These are phyloP conservation scores for Mimumesa dahlbomi DNA, from an alignment of 2,888 invertebrate genomes.

Conservation along the genomic window DNA sequence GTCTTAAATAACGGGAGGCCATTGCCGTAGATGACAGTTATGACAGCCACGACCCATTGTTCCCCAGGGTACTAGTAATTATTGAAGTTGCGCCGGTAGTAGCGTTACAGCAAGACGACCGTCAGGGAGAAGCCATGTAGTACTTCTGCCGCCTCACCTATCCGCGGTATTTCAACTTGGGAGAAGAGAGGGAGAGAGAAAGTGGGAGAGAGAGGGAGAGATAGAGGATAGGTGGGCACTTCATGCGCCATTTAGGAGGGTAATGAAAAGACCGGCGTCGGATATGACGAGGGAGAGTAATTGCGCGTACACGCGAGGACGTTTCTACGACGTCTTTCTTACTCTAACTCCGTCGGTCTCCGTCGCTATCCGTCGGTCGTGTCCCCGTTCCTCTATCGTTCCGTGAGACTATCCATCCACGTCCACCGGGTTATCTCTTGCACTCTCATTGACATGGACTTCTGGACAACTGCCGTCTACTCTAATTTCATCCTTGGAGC, in stretches of 20 bases:
- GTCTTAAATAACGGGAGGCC: conserved; percentile 70
- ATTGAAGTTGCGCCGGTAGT: conserved; percentile 60
- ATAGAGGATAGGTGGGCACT: conserved; percentile 40
- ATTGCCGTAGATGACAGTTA: conserved; percentile 72
- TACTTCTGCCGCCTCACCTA: conserved; percentile 50
- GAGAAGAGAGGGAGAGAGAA: conserved; percentile 5
- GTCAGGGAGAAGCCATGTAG: conserved; percentile 10
- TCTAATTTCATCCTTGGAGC: conserved; percentile 63
- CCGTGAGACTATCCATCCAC: conserved; percentile 25
- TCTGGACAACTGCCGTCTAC: conserved; percentile 48
- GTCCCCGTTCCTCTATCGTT: no score
- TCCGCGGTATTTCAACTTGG: conserved; percentile 60
- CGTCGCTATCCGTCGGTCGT: no score
- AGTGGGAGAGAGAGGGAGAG: background rate
- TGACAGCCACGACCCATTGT: conserved; percentile 73
- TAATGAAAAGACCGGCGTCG: conserved; percentile 67
- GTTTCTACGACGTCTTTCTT: conserved; percentile 38
- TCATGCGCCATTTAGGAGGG: conserved; percentile 62
- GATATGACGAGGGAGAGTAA: conserved; percentile 65
- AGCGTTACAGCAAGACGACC: conserved; percentile 31
- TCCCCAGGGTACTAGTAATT: conserved; percentile 68
- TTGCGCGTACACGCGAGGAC: conserved; percentile 65
- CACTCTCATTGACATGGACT: conserved; percentile 25
- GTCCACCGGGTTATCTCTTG: conserved; percentile 16
- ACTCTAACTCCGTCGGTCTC: background rate